These are phyloP conservation scores for Mantis religiosa DNA, from an alignment of 2,888 invertebrate species.

Conservation along the genomic window DNA sequence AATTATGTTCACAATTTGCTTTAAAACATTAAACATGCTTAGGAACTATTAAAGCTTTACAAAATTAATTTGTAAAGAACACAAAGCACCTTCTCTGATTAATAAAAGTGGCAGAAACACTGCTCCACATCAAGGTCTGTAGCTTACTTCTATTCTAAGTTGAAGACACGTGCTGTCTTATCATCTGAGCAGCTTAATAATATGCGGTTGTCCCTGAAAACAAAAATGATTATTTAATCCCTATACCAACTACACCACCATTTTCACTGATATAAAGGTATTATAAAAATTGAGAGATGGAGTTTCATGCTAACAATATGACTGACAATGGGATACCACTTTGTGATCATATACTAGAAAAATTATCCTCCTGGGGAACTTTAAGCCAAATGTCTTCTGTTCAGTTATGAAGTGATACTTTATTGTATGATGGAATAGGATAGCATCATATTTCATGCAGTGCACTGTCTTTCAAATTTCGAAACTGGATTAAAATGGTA, in stretches of 20 bases:
- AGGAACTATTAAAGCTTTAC: too few species aligned
- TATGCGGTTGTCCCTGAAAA: not conserved
- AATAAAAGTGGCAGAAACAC: too few species aligned
- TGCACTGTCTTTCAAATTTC: too few species aligned
- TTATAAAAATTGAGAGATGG: not conserved
- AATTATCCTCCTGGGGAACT: not conserved
- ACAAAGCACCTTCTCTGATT: too few species aligned
- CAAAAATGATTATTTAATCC: not conserved
- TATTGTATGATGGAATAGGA: too few species aligned
- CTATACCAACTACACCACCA: not conserved
- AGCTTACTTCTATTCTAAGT: not conserved
- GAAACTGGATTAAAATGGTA: too few species aligned
- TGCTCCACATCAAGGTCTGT: too few species aligned
- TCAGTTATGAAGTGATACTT: too few species aligned
- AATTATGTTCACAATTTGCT: too few species aligned
- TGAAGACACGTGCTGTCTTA: not conserved
- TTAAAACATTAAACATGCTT: too few species aligned
- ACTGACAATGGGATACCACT: not conserved
- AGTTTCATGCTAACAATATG: not conserved
- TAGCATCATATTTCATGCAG: too few species aligned
- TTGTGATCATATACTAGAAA: not conserved
- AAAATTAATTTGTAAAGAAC: too few species aligned
- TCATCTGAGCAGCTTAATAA: not conserved
- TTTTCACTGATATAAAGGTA: not conserved
- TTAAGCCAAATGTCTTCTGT: not conserved